Base-by-base conservation (phyloP, 1,140 invertebrate genomes). In the Tenebrio molitor region DNA sequence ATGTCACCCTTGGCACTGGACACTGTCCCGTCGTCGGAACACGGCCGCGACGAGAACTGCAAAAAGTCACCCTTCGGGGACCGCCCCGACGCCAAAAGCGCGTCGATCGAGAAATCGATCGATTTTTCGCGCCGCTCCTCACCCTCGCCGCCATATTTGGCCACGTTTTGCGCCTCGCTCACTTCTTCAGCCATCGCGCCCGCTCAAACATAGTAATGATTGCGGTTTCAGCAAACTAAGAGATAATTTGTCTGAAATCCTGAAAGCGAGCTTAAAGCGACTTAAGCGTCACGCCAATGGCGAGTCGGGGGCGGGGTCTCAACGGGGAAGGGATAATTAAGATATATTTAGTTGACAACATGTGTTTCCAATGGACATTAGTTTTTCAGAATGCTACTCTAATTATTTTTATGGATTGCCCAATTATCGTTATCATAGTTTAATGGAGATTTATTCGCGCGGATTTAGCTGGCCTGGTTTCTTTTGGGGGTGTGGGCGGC, bases 331-430 rank as follows among this genome's bases (percentile, higher is more conserved):
- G 72, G 72, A 70, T 70, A 70, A 74, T 74, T 74, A 53, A 74
- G 67, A 69, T 74, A 69, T 65, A 74, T 69, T 69, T 74, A 74
- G 66, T 69, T 58, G 46, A 42, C 19, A 41, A 68, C 65, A 68
- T 50, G 42, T 68, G 65, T 39, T 41, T 65, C 29, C 39, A 65
- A 58, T 58, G 50, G 50, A 58, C 23, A 58, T 58, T 58, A 58
- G 50, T 58, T 58, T 58, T 58, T 29, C 21, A 58, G 23, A 23
- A 58, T 58, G 15, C 23, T 21, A 58, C n/a, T 21, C 21, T 58
- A 58, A 58, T 58, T 58, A 58, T 58, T 58, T 58, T 58, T 58
- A 58, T 58, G 50, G 50, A 58, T 58, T 34, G 50, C 50, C 50
- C 23, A 58, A 58, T 58, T 58, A 58, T 25, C 21, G 23, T 29